Evolutionary conservation across 1,140 invertebrate genomes (phyloP).

Genomic region (Teleopsis dalmanni): DNA sequence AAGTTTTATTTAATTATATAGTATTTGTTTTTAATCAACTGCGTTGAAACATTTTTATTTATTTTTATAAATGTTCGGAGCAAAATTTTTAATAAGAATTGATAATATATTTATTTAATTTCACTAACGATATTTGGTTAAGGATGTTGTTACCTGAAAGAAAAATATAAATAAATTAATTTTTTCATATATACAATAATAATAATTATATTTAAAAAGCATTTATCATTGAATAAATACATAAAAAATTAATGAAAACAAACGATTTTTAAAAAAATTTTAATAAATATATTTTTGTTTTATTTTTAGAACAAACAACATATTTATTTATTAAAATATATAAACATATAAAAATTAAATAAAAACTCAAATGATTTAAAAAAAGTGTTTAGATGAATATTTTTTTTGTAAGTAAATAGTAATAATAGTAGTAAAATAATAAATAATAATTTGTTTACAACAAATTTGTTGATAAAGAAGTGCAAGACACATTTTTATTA

Average conservation of each 20-base stretch:
- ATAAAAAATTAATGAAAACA: no score
- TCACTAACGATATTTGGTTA: conserved; percentile 2
- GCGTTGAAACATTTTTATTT: conserved; percentile 32
- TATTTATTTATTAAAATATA: background rate
- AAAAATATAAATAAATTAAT: conserved; percentile 2
- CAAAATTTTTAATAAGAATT: background rate
- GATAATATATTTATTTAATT: background rate
- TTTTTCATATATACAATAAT: no score
- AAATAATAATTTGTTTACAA: no score
- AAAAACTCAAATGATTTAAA: background rate
- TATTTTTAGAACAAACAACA: background rate
- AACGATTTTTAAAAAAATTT: no score
- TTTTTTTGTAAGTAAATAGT: no score
- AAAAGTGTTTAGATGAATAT: no score
- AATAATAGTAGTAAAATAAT: no score
- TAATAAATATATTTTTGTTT: no score
- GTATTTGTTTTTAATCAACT: conserved; percentile 32
- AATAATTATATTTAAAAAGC: no score
- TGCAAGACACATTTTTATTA: no score
- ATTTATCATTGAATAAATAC: no score
- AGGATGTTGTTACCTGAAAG: conserved; percentile 4
- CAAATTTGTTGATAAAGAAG: no score
- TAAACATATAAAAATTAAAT: background rate
- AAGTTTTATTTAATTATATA: conserved; percentile 2
- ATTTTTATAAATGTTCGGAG: conserved; percentile 16